Evolutionary conservation across 2,113 vertebrate genomes (phyloP).

Genomic region (Pedetes capensis): DNA sequence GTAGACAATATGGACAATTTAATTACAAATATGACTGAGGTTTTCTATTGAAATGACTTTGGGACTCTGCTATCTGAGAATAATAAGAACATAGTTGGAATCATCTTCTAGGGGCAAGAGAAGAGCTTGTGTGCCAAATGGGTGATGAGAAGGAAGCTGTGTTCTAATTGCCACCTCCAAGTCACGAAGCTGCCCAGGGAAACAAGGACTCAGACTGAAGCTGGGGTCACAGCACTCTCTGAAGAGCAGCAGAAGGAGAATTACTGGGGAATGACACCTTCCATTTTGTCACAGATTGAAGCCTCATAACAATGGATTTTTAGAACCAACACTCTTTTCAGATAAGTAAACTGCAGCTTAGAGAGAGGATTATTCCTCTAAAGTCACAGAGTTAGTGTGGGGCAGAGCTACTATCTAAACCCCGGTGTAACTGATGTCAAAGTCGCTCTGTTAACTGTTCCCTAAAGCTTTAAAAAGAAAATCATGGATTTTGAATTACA

Average conservation of each 20-base stretch:
- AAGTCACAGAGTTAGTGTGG: neutral
- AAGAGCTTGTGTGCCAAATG: neutral
- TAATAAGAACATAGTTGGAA: neutral
- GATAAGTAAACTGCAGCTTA: neutral
- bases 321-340: neutral
- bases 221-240: neutral
- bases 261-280: neutral
- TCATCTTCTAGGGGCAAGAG: neutral
- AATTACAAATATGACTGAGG: neutral
- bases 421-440: neutral
- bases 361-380: neutral
- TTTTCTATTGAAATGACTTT: neutral
- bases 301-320: neutral
- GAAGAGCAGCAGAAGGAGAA: neutral
- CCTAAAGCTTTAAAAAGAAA: neutral
- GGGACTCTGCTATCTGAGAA: neutral
- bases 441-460: neutral
- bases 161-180: neutral
- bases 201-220: neutral
- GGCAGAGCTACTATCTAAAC: neutral
- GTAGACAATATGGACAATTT: neutral
- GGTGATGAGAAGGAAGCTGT: neutral
- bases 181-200: neutral
- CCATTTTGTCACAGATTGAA: neutral
- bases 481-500: neutral